A percentile compares a stretch with the other conserved stretches of the same genome.
Conservation (phyloP, 2,888 invertebrate species). For the Syrista parreyssii region DNA sequence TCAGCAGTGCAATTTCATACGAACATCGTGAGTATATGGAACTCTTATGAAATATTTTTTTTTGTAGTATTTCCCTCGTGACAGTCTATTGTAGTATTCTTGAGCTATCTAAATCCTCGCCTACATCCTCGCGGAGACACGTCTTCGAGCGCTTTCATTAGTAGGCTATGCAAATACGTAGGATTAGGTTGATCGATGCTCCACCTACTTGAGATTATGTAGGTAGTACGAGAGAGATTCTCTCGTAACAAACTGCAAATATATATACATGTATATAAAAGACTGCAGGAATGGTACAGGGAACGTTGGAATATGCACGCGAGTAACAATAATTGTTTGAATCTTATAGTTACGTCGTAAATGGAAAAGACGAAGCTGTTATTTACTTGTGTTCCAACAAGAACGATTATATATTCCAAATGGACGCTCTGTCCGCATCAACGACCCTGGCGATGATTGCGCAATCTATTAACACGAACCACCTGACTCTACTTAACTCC, state of each 20-base stretch:
- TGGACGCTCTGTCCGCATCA: neutral
- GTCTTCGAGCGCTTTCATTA: neutral
- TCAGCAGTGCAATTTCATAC: neutral
- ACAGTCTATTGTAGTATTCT: neutral
- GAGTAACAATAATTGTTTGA: neutral
- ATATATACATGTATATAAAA: neutral
- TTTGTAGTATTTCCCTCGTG: too few species aligned
- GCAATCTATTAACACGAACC: constrained; percentile 53
- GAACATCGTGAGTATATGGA: neutral
- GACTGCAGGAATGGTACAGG: neutral
- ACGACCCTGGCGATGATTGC: constrained; percentile 37
- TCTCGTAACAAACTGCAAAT: neutral
- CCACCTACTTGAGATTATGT: neutral
- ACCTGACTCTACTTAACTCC: constrained; percentile 46
- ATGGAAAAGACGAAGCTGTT: neutral
- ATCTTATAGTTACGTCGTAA: neutral
- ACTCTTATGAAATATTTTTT: neutral
- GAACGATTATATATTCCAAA: neutral
- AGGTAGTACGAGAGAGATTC: neutral
- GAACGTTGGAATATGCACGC: neutral
- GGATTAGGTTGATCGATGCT: neutral
- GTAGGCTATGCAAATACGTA: neutral
- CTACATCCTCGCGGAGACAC: neutral
- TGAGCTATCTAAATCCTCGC: neutral
- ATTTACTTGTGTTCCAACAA: neutral